Evolutionary conservation across 2,797 vertebrate genomes (phyloP), one percentile per base, ranked within the genome.

Genomic region (Gallinago stenura): DNA sequence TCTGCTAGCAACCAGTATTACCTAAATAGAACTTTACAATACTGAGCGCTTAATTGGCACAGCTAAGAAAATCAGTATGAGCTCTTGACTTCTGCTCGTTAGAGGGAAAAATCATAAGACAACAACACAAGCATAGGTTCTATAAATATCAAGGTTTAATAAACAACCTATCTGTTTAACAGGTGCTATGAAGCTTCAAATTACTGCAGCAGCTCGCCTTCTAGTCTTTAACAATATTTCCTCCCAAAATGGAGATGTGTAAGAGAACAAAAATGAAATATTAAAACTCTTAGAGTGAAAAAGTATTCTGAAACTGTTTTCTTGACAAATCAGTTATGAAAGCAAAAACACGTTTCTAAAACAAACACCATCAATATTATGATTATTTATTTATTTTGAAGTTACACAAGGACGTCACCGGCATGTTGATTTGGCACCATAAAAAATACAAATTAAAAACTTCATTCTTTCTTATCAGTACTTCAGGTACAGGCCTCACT

Each of bases 401-500:
- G 70, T 89, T 90, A 89, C 22, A 79, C 64, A 89, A 85, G 75
- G 45, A 90, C 10, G 31, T 21, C 33, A 51, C 12, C 78, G 50
- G 30, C 22, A 79, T 12, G 46, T 16, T 76, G 39, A 76, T 71
- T 37, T 62, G 19, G 17, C 62, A 95, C 9, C 64, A 65, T 57
- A 33, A 84, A 80, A 75, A 89, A 82, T 58, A 58, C 17, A 35
- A 78, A 89, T 66, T 33, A 43, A 71, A 83, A 89, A 91, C 79
- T 93, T 82, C 7, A 51, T 84, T 75, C 18, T 76, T 93, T 80
- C 17, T 12, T 81, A 56, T 51, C 24, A 53, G 46, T 75, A 14
- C 60, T 94, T 68, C 48, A 85, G 58, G 45, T 92, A 80, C 25
- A 96, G 95, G 95, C 93, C 87, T 88, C 46, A 35, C 33, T 66